Conservation (phyloP, 2,888 invertebrate species). For the Limenitis camilla region DNA sequence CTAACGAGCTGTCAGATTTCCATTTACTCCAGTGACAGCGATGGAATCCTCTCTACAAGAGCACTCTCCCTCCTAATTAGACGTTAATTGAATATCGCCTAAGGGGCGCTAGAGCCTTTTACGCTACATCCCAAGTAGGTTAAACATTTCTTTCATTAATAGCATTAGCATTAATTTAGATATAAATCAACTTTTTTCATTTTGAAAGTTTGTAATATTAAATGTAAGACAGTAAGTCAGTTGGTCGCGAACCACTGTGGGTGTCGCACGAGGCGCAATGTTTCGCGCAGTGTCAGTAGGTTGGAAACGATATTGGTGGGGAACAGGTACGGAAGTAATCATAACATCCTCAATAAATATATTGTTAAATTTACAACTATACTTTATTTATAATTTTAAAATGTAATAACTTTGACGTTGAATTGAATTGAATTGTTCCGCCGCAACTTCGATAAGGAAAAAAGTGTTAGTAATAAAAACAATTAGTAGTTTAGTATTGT, state of each 20-base stretch:
- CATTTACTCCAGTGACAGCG: constrained; percentile 62
- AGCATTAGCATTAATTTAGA: background rate
- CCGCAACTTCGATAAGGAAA: too few relatives aligned
- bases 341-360: constrained; percentile 54
- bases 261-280: constrained; percentile 59
- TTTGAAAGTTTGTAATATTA: background rate
- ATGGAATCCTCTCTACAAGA: constrained; percentile 66
- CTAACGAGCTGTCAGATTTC: constrained; percentile 58
- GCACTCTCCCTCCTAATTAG: constrained; percentile 70
- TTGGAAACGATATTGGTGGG: constrained; percentile 72
- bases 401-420: too few relatives aligned
- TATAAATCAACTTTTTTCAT: background rate
- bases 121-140: background rate
- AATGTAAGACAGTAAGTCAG: constrained; percentile 35
- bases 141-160: background rate
- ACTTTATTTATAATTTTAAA: too few relatives aligned
- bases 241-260: constrained; percentile 56
- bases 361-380: constrained; percentile 20
- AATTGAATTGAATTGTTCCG: too few relatives aligned
- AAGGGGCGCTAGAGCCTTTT: constrained; percentile 36
- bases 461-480: too few relatives aligned
- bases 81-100: constrained; percentile 60
- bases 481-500: background rate
- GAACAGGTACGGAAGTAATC: constrained; percentile 68
- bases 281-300: constrained; percentile 63